Evolutionary conservation across 2,113 vertebrate genomes (phyloP).

Genomic region (Pardalotus punctatus): DNA sequence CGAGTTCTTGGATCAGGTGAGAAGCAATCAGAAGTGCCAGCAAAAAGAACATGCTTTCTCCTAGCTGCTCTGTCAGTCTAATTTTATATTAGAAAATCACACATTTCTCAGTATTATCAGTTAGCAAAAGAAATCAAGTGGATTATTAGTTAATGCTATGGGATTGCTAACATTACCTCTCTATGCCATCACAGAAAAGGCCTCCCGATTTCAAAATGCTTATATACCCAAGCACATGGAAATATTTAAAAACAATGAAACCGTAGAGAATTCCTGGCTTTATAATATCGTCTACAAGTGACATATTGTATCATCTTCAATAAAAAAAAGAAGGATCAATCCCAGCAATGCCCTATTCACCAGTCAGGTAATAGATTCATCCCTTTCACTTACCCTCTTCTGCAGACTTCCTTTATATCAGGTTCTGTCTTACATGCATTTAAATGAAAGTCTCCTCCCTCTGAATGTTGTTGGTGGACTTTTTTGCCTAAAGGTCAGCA

Average conservation of each 20-base stretch:
- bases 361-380: rapidly evolving
- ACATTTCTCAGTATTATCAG: neutral
- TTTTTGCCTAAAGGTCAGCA: neutral
- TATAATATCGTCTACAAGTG: neutral
- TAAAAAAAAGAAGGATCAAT: neutral
- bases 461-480: neutral
- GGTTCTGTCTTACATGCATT: neutral
- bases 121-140: neutral
- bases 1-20: neutral
- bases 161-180: neutral
- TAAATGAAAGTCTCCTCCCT: neutral
- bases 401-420: neutral
- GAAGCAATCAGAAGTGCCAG: neutral
- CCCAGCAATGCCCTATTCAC: neutral
- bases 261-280: neutral
- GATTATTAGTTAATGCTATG: neutral
- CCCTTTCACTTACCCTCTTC: neutral
- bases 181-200: neutral
- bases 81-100: neutral
- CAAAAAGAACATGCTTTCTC: neutral
- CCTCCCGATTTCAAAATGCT: neutral
- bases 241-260: neutral
- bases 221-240: neutral
- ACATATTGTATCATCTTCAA: neutral
- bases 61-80: neutral